These are phyloP conservation scores for Meandrusa payeni DNA, from an alignment of 2,888 invertebrate genomes.

Conservation along the genomic window DNA sequence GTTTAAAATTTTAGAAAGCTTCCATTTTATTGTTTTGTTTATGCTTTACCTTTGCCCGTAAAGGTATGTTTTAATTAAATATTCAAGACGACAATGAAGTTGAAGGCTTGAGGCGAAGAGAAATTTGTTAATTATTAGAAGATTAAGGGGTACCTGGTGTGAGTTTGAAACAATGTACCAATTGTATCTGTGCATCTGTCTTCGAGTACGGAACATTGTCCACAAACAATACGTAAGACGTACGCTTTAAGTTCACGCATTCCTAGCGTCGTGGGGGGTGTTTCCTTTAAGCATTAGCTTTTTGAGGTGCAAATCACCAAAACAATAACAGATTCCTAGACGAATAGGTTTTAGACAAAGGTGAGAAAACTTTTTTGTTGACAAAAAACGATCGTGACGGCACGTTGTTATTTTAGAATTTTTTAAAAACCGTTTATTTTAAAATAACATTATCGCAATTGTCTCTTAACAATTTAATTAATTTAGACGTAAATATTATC, in stretches of 20 bases:
- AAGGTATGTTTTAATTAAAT: conserved; percentile 36
- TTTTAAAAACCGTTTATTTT: too few relatives aligned
- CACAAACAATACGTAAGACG: conserved; percentile 30
- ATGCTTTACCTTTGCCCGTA: conserved; percentile 30
- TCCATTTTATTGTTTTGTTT: conserved; percentile 26
- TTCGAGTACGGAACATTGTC: conserved; percentile 32
- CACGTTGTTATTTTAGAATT: conserved; percentile 38
- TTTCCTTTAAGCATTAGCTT: conserved; percentile 28
- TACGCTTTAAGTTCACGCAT: conserved; percentile 30
- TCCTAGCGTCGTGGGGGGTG: conserved; percentile 56
- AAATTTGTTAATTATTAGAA: conserved; percentile 27
- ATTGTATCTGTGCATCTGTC: conserved; percentile 43
- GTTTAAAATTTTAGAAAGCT: conserved; percentile 25
- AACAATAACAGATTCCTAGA: conserved; percentile 58
- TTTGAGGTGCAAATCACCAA: conserved; percentile 31
- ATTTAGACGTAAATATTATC: too few relatives aligned
- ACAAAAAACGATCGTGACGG: conserved; percentile 60
- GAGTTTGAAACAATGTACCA: conserved; percentile 55
- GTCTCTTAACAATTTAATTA: too few relatives aligned
- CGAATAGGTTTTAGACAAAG: conserved; percentile 28
- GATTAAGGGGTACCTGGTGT: conserved; percentile 45
- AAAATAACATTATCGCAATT: too few relatives aligned
- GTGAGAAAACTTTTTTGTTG: conserved; percentile 27
- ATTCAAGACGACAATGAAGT: conserved; percentile 42
- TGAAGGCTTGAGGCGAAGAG: conserved; percentile 40